phyloP scores from a whole-genome alignment of 2,888 invertebrate species.

The Epirrhoe alternata region DNA sequence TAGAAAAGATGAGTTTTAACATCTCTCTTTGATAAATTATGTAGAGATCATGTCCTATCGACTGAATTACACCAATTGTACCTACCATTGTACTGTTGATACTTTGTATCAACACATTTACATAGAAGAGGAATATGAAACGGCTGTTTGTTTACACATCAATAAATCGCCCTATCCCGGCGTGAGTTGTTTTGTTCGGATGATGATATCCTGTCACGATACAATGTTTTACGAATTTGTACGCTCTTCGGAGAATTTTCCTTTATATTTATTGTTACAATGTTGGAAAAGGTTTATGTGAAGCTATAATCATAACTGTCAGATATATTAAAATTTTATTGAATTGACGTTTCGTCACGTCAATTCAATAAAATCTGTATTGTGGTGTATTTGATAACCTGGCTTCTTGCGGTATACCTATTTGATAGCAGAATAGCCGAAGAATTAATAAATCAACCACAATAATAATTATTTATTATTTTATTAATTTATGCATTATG shows the following conservation, averaged over 20 bases:
- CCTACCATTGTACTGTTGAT: too few relatives aligned
- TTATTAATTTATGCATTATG: too few relatives aligned
- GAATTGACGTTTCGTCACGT: too few relatives aligned
- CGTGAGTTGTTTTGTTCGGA: slow-evolving; percentile 39
- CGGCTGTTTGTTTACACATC: slow-evolving; percentile 46
- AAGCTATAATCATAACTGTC: neutral
- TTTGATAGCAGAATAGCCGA: too few relatives aligned
- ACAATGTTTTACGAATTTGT: slow-evolving; percentile 15
- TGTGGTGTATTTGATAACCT: too few relatives aligned
- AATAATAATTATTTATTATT: too few relatives aligned
- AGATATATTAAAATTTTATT: neutral
- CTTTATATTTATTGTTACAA: neutral
- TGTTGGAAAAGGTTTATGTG: neutral
- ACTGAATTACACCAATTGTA: slow-evolving; percentile 54
- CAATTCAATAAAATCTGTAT: too few relatives aligned
- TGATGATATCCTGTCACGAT: slow-evolving; percentile 25
- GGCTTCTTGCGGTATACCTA: too few relatives aligned
- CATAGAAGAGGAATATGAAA: slow-evolving; percentile 48
- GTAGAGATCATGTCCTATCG: slow-evolving; percentile 45
- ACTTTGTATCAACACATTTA: slow-evolving; percentile 46
- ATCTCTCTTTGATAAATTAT: slow-evolving; percentile 25
- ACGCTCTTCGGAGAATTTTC: slow-evolving; percentile 4
- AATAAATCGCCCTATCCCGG: slow-evolving; percentile 46
- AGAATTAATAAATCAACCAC: too few relatives aligned
- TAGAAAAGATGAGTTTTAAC: neutral